Evolutionary conservation across 2,888 invertebrate species (phyloP).

Genomic region (Kuschelorhynchus macadamiae): DNA sequence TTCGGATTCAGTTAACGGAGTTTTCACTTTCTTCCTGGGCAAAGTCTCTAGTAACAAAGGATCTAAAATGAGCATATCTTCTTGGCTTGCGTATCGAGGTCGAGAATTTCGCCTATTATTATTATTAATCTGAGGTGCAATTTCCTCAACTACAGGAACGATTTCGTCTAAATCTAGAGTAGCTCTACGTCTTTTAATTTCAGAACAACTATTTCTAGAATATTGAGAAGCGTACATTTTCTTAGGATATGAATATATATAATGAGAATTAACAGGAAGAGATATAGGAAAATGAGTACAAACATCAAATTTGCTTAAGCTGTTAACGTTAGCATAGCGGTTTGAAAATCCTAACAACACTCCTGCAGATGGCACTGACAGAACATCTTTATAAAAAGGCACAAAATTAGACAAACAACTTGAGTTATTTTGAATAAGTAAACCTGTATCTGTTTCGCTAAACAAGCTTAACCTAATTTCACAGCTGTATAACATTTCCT

Average conservation of each 20-base stretch:
- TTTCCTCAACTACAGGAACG: constrained; percentile 61
- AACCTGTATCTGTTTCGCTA: constrained; percentile 53
- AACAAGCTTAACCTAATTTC: constrained; percentile 51
- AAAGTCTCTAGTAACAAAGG: constrained; percentile 71
- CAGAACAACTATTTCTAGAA: constrained; percentile 45
- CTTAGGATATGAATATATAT: constrained; percentile 25
- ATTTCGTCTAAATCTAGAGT: constrained; percentile 64
- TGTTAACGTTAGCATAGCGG: background rate
- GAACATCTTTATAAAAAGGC: constrained; percentile 51
- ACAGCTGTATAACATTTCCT: constrained; percentile 53
- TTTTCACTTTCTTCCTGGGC: constrained; percentile 60
- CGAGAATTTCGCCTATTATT: constrained; percentile 27
- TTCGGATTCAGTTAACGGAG: constrained; percentile 64
- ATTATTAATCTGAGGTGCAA: constrained; percentile 24
- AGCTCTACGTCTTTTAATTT: constrained; percentile 45
- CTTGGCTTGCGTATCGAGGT: constrained; percentile 34
- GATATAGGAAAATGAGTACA: constrained; percentile 20
- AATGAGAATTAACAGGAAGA: constrained; percentile 19
- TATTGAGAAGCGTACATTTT: constrained; percentile 30
- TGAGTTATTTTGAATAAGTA: constrained; percentile 21
- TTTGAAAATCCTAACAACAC: constrained; percentile 45
- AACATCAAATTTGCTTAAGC: background rate
- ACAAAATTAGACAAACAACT: constrained; percentile 49
- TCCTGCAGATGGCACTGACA: constrained; percentile 20
- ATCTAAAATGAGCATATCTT: constrained; percentile 65